These are phyloP conservation scores for Uria aalge DNA, from an alignment of 2,113 vertebrate species.

Conservation along the genomic window DNA sequence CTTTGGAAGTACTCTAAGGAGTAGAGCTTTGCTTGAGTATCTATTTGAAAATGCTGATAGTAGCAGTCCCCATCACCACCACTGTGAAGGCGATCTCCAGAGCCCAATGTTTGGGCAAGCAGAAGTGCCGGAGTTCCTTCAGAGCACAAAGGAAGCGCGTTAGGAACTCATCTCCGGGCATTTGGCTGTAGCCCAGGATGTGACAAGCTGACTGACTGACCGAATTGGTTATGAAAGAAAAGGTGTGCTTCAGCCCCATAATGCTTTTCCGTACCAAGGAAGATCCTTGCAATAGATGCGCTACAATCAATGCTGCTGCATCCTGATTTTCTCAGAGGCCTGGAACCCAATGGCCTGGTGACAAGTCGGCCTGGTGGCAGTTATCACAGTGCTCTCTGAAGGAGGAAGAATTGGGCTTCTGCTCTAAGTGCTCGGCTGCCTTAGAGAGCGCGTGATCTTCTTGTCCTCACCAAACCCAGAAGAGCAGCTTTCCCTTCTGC, in stretches of 20 bases:
- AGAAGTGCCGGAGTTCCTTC: neutral
- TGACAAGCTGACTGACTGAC: neutral
- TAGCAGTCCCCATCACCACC: neutral
- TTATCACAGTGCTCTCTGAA: neutral
- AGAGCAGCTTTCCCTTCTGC: neutral
- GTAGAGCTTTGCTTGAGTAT: neutral
- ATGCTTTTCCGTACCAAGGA: neutral
- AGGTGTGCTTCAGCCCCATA: neutral
- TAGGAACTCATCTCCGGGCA: neutral
- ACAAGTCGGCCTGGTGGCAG: neutral
- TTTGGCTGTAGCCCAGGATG: neutral
- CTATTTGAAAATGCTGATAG: neutral
- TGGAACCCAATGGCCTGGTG: neutral
- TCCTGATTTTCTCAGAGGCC: neutral
- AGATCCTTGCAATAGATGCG: neutral
- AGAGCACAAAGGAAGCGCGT: neutral
- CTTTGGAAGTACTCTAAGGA: neutral
- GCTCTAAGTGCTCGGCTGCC: neutral
- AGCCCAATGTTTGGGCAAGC: neutral
- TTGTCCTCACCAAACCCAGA: neutral
- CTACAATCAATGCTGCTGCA: neutral
- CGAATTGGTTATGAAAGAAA: neutral
- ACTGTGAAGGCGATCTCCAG: fast-evolving
- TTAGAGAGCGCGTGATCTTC: neutral
- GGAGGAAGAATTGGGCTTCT: neutral